Base-by-base conservation (phyloP, 2,888 invertebrate species). In the Cerceris ruficornis region DNA sequence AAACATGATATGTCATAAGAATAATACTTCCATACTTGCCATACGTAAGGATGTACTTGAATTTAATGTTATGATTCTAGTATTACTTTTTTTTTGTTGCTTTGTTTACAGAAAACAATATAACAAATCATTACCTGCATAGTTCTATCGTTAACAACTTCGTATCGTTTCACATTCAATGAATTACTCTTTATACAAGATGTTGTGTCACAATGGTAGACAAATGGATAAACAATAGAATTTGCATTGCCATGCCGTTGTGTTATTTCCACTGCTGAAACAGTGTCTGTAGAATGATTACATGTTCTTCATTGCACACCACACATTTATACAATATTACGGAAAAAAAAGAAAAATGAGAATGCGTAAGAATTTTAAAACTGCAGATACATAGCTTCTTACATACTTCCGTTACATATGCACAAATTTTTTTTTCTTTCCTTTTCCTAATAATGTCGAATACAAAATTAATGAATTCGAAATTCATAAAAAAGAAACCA, bases 121-220 rank as follows among this genome's bases (percentile, higher is more conserved):
- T 74, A 76, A 83, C 52, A 70, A 80, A 69, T 61, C 61, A 55
- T 69, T 81, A 81, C 71, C 70, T 81, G 65, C 69, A 71, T 80
- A 80, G 55, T 55, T 77, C 60, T 75, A 82, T 75, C 55, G n/a
- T 79, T 78, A 76, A 81, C 65, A 84, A 78, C 59, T 84, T 28
- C 55, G 55, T 73, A 77, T 65, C 73, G 74, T 61, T 66, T 73
- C 66, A 75, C 49, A 57, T 39, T 55, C 79, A 66, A 68, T 75
- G 57, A 66, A 39, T 77, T 46, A 41, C 67, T 61, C 58, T 82
- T 74, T 84, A 58, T 84, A 84, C 62, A 80, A 66, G 57, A 67
- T 70, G 39, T 77, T 67, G 64, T 65, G 73, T 80, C 72, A 70
- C 69, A 75, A 72, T 81, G 66, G 60, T 73, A 79, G 62, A 70